Percentiles rank a stretch among this genome's conserved stretches.
Conservation (phyloP, 2,113 vertebrate species). For the Colius striatus region DNA sequence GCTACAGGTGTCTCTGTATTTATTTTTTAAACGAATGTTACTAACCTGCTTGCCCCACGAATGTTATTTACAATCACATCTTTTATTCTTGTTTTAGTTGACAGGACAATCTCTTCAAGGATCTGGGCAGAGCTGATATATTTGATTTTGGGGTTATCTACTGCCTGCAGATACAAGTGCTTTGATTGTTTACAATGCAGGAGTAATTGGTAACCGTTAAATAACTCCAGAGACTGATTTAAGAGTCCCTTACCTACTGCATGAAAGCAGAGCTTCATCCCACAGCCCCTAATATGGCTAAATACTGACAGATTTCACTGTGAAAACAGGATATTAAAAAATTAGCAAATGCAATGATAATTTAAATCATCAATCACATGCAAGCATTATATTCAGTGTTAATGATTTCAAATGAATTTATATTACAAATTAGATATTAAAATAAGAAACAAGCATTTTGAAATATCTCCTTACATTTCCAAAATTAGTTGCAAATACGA, state of each 20-base stretch:
- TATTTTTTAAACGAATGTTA: constrained; percentile 39
- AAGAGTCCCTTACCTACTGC: constrained; percentile 58
- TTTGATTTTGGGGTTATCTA: constrained; percentile 78
- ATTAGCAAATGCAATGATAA: not conserved
- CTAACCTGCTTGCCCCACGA: constrained; percentile 37
- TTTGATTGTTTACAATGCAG: constrained; percentile 73
- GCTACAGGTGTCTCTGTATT: constrained; percentile 13
- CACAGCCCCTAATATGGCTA: not conserved
- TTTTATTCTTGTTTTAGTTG: constrained; percentile 71
- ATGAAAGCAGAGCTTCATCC: constrained; percentile 24
- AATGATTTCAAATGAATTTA: not conserved
- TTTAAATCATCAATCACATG: not conserved
- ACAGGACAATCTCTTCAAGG: constrained; percentile 75
- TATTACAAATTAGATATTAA: constrained; percentile 14
- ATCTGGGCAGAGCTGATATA: constrained; percentile 71
- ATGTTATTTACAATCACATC: constrained; percentile 67
- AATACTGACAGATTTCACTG: not conserved
- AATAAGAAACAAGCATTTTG: not conserved
- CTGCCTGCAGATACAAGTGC: constrained; percentile 73
- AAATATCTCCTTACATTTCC: not conserved
- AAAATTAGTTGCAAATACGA: not conserved
- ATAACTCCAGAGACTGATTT: constrained; percentile 72
- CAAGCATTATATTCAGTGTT: not conserved
- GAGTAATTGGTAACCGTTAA: constrained; percentile 68
- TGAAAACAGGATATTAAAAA: not conserved